Evolutionary conservation across 2,888 invertebrate genomes (phyloP), one percentile per base, ranked within the genome.

Genomic region (Eurois occulta): DNA sequence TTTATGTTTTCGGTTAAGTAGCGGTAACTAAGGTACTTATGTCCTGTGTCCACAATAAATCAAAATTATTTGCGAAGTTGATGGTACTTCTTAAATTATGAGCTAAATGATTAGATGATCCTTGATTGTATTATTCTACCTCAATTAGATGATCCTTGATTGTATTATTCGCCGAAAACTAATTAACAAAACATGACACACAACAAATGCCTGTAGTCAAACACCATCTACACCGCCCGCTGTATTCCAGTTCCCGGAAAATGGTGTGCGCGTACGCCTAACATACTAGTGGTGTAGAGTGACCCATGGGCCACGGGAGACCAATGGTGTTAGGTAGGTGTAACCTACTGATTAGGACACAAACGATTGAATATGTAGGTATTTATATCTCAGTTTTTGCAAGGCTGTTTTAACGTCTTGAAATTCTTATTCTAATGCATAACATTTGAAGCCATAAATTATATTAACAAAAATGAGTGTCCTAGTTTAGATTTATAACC

Each of bases 401-500:
- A 68, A 77, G 46, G 32, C 5, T 58, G 43, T 18, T 48, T 75
- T 8, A 43, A 46, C 21, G 7, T 32, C 28, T 28, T 18, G n/a
- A 48, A 65, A 43, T 52, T 52, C 2, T 52, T 28, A 67, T 52
- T 62, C 1, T 35, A 35, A 35, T 48, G 24, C 18, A 55, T 24
- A 35, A 38, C 0, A 78, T 60, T 69, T 78, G 32, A 48, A 70
- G 60, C 11, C 32, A 70, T 48, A 72, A 46, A 80, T 72, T 58
- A 46, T 32, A 16, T 32, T 28, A 60, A 58, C 11, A 24, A 55
- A 46, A 81, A 68, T 68, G 4, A 7, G 8, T 64, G 58, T 60
- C 60, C 52, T 58, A 81, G 21, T 81, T 64, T 83, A 7, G 18
- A 80, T 52, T 55, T 28, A 35, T 64, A 77, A 77, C 68, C 82